These are phyloP conservation scores for Lasioglossum figueresi DNA, from an alignment of 2,888 invertebrate species.

Conservation along the genomic window DNA sequence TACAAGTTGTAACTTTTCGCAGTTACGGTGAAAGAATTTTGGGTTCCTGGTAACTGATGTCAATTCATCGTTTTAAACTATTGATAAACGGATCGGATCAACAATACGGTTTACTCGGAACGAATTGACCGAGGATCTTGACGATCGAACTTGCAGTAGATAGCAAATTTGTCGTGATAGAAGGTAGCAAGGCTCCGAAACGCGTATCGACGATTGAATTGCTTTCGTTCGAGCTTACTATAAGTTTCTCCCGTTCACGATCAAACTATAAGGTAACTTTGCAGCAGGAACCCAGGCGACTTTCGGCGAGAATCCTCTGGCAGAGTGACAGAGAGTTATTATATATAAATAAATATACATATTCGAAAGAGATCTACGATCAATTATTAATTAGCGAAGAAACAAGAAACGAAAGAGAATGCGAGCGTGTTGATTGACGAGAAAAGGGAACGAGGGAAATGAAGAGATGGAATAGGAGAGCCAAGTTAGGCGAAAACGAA, in stretches of 20 bases:
- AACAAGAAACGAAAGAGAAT: conserved; percentile 41
- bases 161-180: conserved; percentile 28
- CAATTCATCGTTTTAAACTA: background rate
- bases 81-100: background rate
- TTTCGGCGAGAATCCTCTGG: conserved; percentile 53
- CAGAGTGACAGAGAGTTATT: conserved; percentile 56
- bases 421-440: conserved; percentile 40
- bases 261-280: background rate
- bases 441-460: conserved; percentile 13
- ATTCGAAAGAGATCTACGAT: conserved; percentile 76
- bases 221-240: background rate
- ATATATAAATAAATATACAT: conserved; percentile 68
- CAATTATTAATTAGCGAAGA: conserved; percentile 77
- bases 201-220: conserved; percentile 1
- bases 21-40: conserved; percentile 60
- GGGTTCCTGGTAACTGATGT: conserved; percentile 34
- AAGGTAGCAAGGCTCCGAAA: background rate
- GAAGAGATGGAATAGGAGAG: background rate
- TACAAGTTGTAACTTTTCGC: conserved; percentile 62
- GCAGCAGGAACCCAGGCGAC: conserved; percentile 44
- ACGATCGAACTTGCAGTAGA: background rate
- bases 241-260: background rate
- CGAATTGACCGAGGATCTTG: background rate
- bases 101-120: background rate
- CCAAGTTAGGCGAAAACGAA: background rate